Base-by-base conservation (phyloP, 2,888 invertebrate genomes). In the Strigamia transsilvanica region DNA sequence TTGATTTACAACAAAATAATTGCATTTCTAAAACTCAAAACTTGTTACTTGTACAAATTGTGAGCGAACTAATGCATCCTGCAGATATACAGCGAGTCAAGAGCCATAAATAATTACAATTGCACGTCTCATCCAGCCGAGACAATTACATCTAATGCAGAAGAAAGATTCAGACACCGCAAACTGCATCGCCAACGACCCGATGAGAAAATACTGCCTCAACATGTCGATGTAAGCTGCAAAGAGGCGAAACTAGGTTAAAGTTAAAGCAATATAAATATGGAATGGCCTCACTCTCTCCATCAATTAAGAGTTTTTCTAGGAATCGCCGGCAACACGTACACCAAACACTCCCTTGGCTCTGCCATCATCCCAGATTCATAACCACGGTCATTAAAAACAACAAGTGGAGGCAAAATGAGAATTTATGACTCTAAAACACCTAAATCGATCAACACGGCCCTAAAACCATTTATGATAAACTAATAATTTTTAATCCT, bases 111-210 rank as follows among this genome's bases (percentile, higher is more conserved):
- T 66, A 66, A 66, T 66, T 66, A 66, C 4, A 66, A 66, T 15
- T 66, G 66, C 66, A 66, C 9, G 66, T 66, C 66, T 66, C 66
- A 66, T 23, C 66, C 66, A 66, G 66, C 32, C 66, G 66, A 66
- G 66, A 66, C 66, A 66, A 66, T 66, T 66, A 15, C 66, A 27
- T 66, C 66, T 66, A 66, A 32, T 66, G 66, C 66, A 15, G 66
- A 66, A 66, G 66, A 66, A 66, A 66, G 66, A 66, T 66, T 66
- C 66, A 66, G 66, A 66, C 66, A 66, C 66, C 66, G 66, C 66
- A 66, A 66, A 66, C 66, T 66, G 66, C 66, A 27, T 32, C 66
- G 66, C 27, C 66, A 66, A 27, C 66, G 23, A 66, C 66, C 32
- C 23, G 66, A 66, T 66, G 66, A 66, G 66, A 27, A 66, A 66